phyloP scores from a whole-genome alignment of 2,888 invertebrate species.

The Sylvicola cinctus region DNA sequence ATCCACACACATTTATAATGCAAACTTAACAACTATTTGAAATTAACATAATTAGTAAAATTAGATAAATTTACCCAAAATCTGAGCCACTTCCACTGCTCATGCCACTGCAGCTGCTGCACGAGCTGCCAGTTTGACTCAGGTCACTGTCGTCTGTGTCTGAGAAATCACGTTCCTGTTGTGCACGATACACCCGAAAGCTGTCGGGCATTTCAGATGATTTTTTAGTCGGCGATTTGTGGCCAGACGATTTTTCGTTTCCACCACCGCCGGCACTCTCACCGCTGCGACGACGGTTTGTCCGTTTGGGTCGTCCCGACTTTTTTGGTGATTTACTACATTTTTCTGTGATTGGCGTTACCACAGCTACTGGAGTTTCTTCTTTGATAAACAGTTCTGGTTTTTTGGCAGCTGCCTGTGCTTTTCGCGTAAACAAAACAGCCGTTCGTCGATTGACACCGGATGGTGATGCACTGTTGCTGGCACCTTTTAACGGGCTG shows the following conservation, averaged over 20 bases:
- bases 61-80: constrained; percentile 10
- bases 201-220: constrained; percentile 22
- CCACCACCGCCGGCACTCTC: constrained; percentile 1
- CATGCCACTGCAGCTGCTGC: constrained; percentile 24
- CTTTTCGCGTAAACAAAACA: constrained; percentile 57
- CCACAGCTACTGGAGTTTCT: constrained; percentile 7
- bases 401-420: constrained; percentile 32
- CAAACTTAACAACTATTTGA: not conserved
- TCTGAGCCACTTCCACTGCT: constrained; percentile 23
- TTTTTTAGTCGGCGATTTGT: not conserved
- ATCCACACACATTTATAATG: not conserved
- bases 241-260: not conserved
- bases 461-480: constrained; percentile 18
- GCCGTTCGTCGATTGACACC: constrained; percentile 37
- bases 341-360: constrained; percentile 6
- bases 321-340: constrained; percentile 21
- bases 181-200: constrained; percentile 31
- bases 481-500: constrained; percentile 22
- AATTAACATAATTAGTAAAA: not conserved
- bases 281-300: constrained; percentile 13
- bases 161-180: constrained; percentile 20
- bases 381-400: constrained; percentile 13
- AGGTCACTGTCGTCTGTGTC: constrained; percentile 22
- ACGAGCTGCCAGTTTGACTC: constrained; percentile 20
- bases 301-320: constrained; percentile 16